Conservation (phyloP, 2,113 vertebrate genomes). For the Uria aalge region DNA sequence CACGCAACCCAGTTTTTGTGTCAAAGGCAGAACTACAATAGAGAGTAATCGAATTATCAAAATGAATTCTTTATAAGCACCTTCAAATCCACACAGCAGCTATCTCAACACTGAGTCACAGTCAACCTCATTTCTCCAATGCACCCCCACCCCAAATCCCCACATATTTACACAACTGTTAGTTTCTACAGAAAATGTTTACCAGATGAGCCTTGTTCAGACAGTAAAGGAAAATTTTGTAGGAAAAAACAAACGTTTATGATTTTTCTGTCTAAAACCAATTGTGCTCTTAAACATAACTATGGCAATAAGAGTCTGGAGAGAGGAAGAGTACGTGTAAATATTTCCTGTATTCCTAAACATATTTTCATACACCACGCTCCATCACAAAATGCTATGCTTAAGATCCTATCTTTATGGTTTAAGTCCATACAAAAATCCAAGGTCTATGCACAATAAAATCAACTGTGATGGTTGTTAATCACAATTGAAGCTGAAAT, state of each 20-base stretch:
- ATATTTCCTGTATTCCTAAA: not conserved
- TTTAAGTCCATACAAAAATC: not conserved
- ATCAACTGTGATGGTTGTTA: not conserved
- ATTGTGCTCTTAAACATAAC: not conserved
- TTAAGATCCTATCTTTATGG: not conserved
- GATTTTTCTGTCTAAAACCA: not conserved
- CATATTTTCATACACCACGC: not conserved
- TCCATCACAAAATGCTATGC: not conserved
- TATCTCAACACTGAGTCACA: not conserved
- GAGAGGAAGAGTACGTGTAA: not conserved
- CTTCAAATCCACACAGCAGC: not conserved
- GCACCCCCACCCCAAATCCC: not conserved
- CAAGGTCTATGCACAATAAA: not conserved
- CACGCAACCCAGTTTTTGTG: constrained; percentile 78
- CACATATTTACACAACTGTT: not conserved
- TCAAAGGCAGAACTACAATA: constrained; percentile 86
- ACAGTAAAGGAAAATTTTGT: not conserved
- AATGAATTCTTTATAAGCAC: not conserved
- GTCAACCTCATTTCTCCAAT: not conserved
- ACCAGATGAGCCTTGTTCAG: not conserved
- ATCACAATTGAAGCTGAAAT: not conserved
- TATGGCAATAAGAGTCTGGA: not conserved
- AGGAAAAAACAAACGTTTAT: not conserved
- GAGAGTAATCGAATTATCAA: not conserved
- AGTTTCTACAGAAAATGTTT: not conserved